A percentile compares a stretch with the other conserved stretches of the same genome.
phyloP scores from a whole-genome alignment of 2,888 invertebrate species.

The Celastrina argiolus region DNA sequence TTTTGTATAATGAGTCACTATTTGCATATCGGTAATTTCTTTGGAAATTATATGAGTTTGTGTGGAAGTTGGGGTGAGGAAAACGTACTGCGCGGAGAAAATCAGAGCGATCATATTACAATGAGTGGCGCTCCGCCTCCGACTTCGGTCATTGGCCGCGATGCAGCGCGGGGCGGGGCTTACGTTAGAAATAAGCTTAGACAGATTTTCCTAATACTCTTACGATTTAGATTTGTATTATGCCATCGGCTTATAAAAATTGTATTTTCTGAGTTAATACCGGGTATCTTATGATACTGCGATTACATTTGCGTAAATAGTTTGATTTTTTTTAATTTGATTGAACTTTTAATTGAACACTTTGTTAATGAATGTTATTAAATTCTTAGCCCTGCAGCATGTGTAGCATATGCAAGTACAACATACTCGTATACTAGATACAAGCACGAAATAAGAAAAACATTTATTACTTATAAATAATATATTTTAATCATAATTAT shows the following conservation, averaged over 20 bases:
- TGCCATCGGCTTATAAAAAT: background rate
- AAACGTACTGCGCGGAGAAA: conserved; percentile 28
- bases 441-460: no score
- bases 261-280: background rate
- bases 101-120: conserved; percentile 52
- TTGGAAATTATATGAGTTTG: background rate
- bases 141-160: conserved; percentile 57
- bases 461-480: no score
- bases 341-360: no score
- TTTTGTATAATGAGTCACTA: conserved; percentile 1
- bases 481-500: no score
- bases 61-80: background rate
- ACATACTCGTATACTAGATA: no score
- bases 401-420: no score
- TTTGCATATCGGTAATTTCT: background rate
- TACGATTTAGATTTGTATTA: background rate
- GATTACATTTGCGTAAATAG: no score
- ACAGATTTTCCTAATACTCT: conserved; percentile 38
- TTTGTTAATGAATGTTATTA: no score
- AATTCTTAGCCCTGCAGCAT: no score
- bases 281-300: background rate
- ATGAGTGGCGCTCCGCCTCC: conserved; percentile 56
- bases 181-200: conserved; percentile 68
- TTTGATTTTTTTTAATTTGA: no score
- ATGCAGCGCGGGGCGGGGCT: conserved; percentile 66